A percentile compares a stretch with the other conserved stretches of the same genome.
These are phyloP conservation scores for Puffinus mauretanicus DNA, from an alignment of 2,113 vertebrate genomes.

Conservation along the genomic window DNA sequence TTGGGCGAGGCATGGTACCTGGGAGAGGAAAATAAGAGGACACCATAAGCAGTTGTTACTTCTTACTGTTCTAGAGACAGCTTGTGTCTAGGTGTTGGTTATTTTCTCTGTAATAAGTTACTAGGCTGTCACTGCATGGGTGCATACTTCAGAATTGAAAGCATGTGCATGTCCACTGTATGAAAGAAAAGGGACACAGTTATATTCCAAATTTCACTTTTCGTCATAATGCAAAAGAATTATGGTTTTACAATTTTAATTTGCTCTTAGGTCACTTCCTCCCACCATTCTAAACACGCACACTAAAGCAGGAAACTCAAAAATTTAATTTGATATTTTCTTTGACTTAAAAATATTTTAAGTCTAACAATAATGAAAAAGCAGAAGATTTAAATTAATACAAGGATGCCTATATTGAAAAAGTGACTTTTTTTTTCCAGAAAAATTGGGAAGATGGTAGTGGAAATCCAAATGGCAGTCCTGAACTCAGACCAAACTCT, in stretches of 20 bases:
- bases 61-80: neutral
- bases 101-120: neutral
- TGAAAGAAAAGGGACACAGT: neutral
- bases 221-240: neutral
- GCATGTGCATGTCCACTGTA: neutral
- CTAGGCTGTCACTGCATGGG: neutral
- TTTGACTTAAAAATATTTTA: neutral
- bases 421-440: neutral
- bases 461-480: neutral
- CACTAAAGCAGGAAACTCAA: neutral
- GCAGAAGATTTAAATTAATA: neutral
- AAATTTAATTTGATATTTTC: neutral
- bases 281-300: neutral
- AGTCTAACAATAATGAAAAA: neutral
- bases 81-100: neutral
- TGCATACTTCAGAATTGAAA: neutral
- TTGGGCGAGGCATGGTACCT: neutral
- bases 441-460: neutral
- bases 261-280: neutral
- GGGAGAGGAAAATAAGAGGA: neutral
- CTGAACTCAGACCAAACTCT: neutral
- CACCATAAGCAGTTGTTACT: neutral
- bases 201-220: neutral
- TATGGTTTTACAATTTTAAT: neutral
- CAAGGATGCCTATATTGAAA: neutral